A percentile compares a stretch with the other conserved stretches of the same genome.
phyloP scores from a whole-genome alignment of 2,797 vertebrate species.

The Eospalax fontanierii region DNA sequence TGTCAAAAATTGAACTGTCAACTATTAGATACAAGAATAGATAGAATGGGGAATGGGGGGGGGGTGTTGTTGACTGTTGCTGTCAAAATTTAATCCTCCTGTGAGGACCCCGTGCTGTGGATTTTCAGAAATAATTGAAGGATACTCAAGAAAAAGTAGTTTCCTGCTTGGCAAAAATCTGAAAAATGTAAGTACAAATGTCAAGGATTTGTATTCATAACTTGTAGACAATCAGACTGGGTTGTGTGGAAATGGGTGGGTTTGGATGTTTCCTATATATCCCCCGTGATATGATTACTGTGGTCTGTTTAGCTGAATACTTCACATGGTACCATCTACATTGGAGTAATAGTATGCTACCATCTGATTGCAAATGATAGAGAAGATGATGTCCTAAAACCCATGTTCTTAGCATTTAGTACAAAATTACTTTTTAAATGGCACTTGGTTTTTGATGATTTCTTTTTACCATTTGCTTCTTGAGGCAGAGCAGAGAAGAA shows the following conservation, averaged over 20 bases:
- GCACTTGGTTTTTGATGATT: neutral
- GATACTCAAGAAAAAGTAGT: neutral
- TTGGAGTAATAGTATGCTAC: neutral
- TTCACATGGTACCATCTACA: neutral
- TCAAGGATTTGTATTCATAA: slow-evolving; percentile 30
- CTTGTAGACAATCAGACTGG: neutral
- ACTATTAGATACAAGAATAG: neutral
- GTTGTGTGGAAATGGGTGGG: neutral
- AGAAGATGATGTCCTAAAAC: neutral
- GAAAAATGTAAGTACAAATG: slow-evolving; percentile 15
- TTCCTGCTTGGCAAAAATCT: slow-evolving; percentile 10
- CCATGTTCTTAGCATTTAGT: neutral
- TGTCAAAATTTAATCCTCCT: neutral
- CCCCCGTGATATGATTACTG: neutral
- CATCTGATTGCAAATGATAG: slow-evolving; percentile 28
- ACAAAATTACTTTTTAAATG: slow-evolving; percentile 33
- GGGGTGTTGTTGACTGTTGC: neutral
- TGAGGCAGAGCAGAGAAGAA: slow-evolving; percentile 40
- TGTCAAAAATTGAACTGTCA: neutral
- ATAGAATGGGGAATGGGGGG: neutral
- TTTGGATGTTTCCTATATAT: slow-evolving; percentile 37
- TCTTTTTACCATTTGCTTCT: slow-evolving; percentile 27
- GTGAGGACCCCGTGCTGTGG: neutral
- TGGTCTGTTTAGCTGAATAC: neutral
- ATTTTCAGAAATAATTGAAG: slow-evolving; percentile 37